Base-by-base conservation (phyloP, 2,113 vertebrate species). In the Notiomystis cincta region DNA sequence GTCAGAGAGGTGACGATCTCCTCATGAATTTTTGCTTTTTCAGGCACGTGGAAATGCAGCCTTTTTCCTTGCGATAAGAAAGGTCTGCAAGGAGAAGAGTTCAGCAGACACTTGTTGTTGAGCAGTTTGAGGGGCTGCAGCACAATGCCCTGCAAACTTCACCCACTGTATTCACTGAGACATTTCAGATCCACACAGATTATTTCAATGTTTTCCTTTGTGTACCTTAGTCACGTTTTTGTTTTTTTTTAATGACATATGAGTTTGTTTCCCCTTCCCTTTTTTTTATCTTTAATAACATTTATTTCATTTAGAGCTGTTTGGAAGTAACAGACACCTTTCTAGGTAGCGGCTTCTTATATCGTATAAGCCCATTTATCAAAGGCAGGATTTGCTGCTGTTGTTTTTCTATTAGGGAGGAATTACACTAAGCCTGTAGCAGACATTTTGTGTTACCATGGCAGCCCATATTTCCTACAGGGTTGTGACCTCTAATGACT, bases 381-480 rank as follows among this genome's bases (percentile, higher is more conserved):
- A 99, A 99, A 99, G 98, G 99, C 96, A 96, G 98, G 98, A 99
- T 99, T 99, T 99, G 98, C 97, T 98, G 98, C 98, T 99, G 98
- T 99, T 99, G 99, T 99, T 99, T 99, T 99, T 99, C 99, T 99
- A 98, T 99, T 99, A 99, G 98, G 97, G 97, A 98, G 98, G 98
- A 99, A 99, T 99, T 99, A 99, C 98, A 98, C 98, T 99, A 99
- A 99, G 98, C 99, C 98, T 98, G 98, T 97, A 98, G 98, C 99
- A 98, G 99, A 99, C 98, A 99, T 99, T 98, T 99, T 99, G 98
- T 98, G 99, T 99, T 99, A 98, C 99, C 98, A 99, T 99, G 98
- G 98, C 98, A 99, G 99, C 99, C 98, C 97, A 98, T 98, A 99
- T 99, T 99, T 99, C 99, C 99, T 99, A 98, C 98, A 98, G 98